phyloP scores from a whole-genome alignment of 2,888 invertebrate genomes.

The Ernsta delagoae region DNA sequence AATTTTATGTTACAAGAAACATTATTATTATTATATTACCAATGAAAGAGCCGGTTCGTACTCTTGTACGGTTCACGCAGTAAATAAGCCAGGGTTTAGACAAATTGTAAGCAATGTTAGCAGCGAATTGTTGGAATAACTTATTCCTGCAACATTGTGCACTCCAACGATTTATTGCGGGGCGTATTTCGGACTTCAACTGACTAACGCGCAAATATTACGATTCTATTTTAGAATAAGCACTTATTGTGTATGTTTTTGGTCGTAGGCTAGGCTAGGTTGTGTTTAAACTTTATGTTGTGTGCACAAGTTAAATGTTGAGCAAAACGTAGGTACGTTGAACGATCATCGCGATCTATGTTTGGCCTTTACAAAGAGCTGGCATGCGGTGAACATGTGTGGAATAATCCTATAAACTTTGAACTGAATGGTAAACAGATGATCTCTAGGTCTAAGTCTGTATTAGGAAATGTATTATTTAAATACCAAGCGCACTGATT shows the following conservation, averaged over 20 bases:
- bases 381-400: conserved; percentile 6
- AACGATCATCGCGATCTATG: conserved; percentile 24
- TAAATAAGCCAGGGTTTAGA: conserved; percentile 33
- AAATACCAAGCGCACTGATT: too few species aligned
- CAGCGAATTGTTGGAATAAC: conserved; percentile 30
- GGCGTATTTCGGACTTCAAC: conserved; percentile 23
- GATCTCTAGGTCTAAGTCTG: too few species aligned
- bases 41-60: conserved; percentile 23
- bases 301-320: conserved; percentile 23
- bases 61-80: conserved; percentile 10
- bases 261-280: background rate
- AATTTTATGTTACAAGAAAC: conserved; percentile 34
- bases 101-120: conserved; percentile 25
- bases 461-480: too few species aligned
- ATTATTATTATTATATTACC: background rate
- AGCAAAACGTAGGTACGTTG: conserved; percentile 17
- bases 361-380: conserved; percentile 25
- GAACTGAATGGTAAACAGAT: conserved; percentile 12
- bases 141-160: conserved; percentile 29
- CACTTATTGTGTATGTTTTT: background rate
- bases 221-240: conserved; percentile 3
- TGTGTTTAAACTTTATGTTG: background rate
- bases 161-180: conserved; percentile 32
- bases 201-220: conserved; percentile 22
- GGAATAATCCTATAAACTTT: conserved; percentile 13